Percentiles rank a stretch among this genome's conserved stretches.
These are phyloP conservation scores for Rhea americana DNA, from an alignment of 2,113 vertebrate genomes.

Conservation along the genomic window DNA sequence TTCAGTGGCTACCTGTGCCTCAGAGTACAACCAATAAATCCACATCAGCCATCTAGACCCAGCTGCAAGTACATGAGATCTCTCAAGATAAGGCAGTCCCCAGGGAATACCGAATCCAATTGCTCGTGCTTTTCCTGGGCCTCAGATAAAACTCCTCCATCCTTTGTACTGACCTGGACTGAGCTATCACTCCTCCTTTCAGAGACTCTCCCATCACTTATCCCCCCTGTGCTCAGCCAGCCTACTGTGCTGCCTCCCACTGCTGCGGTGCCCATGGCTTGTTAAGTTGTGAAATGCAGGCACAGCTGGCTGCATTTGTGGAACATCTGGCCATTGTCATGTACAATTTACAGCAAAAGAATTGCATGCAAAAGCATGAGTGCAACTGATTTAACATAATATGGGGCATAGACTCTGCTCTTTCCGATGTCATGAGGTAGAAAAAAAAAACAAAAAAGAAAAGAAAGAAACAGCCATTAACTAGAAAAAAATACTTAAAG, in stretches of 20 bases:
- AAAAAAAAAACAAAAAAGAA: background rate
- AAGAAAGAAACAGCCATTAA: background rate
- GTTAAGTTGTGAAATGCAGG: background rate
- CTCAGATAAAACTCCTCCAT: background rate
- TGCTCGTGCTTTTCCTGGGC: background rate
- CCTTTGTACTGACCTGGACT: background rate
- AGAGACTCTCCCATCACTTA: background rate
- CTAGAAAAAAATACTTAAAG: constrained; percentile 10
- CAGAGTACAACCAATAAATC: background rate
- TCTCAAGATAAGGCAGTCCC: background rate
- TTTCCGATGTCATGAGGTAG: background rate
- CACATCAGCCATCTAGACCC: background rate
- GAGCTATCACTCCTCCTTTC: background rate
- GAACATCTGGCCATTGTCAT: constrained; percentile 60
- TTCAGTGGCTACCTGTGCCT: background rate
- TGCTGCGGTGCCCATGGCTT: background rate
- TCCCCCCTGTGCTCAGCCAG: background rate
- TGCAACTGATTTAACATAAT: constrained; percentile 24
- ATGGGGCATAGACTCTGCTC: background rate
- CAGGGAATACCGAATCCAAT: background rate
- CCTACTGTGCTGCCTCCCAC: accelerated
- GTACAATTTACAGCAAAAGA: background rate
- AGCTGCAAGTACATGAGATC: background rate
- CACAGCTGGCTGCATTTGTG: constrained; percentile 30
- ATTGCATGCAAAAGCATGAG: background rate